A percentile compares a stretch with the other conserved stretches of the same genome.
Conservation (phyloP, 1,140 invertebrate genomes). For the Cataglyphis hispanica region DNA sequence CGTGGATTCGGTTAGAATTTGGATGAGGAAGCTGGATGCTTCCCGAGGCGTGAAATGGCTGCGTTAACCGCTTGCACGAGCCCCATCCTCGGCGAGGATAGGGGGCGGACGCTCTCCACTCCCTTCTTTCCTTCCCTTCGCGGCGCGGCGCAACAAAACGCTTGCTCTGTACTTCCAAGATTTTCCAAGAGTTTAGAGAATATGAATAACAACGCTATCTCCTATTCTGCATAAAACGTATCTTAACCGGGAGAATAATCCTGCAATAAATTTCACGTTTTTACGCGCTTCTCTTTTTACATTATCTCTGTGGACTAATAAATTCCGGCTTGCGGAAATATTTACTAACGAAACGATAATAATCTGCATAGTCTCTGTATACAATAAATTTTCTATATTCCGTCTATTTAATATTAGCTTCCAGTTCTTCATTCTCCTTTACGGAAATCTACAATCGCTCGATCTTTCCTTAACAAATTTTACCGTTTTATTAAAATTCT, state of each 20-base stretch:
- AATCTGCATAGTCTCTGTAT: not conserved
- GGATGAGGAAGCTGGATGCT: slow-evolving; percentile 83
- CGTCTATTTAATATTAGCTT: not conserved
- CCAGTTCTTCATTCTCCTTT: not conserved
- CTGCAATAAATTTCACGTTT: slow-evolving; percentile 22
- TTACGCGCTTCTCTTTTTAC: not conserved
- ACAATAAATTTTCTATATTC: not conserved
- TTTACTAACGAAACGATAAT: not conserved
- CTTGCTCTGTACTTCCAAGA: slow-evolving; percentile 44
- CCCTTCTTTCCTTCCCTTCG: slow-evolving; percentile 23
- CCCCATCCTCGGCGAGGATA: slow-evolving; percentile 64
- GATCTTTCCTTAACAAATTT: not conserved
- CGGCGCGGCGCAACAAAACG: slow-evolving; percentile 45
- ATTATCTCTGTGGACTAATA: not conserved
- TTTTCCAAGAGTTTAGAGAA: slow-evolving; percentile 49
- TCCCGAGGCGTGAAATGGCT: slow-evolving; percentile 85
- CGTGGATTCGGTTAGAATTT: slow-evolving; percentile 84
- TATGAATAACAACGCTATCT: slow-evolving; percentile 47
- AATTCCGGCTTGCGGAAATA: not conserved
- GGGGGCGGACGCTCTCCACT: slow-evolving; percentile 69
- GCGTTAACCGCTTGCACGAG: slow-evolving; percentile 83
- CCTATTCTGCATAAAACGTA: slow-evolving; percentile 33
- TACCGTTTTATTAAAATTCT: not conserved
- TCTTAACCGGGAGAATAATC: slow-evolving; percentile 46
- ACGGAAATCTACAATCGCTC: not conserved